Evolutionary conservation across 2,113 vertebrate genomes (phyloP).

Genomic region (Poecile atricapillus): DNA sequence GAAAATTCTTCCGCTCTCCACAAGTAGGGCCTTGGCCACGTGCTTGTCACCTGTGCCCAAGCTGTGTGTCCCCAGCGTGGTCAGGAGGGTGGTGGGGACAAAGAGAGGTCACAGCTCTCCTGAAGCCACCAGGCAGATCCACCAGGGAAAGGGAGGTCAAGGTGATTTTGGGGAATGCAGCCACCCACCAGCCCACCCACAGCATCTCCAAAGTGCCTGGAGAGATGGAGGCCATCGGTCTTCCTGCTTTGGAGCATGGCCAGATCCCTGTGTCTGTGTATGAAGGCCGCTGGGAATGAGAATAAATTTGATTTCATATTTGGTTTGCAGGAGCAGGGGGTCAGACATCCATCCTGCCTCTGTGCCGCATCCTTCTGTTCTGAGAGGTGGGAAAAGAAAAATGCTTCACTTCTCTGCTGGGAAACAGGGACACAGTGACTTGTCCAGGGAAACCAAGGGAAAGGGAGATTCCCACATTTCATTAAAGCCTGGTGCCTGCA

Average conservation of each 20-base stretch:
- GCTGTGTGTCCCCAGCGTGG: no score
- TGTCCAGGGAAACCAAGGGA: not conserved
- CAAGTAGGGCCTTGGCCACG: rapidly evolving
- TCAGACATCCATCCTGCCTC: not conserved
- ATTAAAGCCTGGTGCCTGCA: not conserved
- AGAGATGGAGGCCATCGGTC: no score
- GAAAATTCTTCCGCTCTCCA: not conserved
- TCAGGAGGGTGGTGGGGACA: not conserved
- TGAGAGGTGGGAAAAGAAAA: not conserved
- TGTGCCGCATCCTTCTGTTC: not conserved
- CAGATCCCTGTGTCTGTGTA: not conserved
- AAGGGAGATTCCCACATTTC: not conserved
- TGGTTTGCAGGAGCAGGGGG: not conserved
- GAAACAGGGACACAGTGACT: not conserved
- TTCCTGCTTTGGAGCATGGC: not conserved
- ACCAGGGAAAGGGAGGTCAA: not conserved
- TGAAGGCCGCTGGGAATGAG: not conserved
- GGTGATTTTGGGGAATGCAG: not conserved
- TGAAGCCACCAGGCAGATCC: not conserved
- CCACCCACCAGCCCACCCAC: not conserved
- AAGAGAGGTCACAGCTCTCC: not conserved
- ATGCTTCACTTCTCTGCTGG: not conserved
- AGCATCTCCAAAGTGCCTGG: rapidly evolving
- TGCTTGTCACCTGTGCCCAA: not conserved
- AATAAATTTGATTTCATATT: not conserved